These are phyloP conservation scores for Drosophila leonis DNA, from an alignment of 2,888 invertebrate genomes.

Conservation along the genomic window DNA sequence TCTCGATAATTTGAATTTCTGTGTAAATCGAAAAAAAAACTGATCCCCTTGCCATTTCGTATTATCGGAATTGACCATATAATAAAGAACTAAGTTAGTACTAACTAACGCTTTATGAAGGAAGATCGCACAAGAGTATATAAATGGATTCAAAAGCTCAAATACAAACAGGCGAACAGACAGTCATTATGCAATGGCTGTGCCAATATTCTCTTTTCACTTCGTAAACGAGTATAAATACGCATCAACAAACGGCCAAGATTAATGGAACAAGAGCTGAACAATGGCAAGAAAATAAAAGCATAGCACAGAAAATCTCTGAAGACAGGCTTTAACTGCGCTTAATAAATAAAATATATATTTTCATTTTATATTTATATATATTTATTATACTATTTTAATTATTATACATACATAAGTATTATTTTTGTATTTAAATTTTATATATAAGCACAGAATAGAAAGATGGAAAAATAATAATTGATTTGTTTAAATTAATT, in stretches of 20 bases:
- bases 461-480: neutral
- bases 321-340: neutral
- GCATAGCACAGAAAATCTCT: neutral
- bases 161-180: too few species aligned
- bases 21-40: too few species aligned
- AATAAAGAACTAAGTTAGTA: too few species aligned
- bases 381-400: too few species aligned
- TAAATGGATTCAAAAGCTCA: too few species aligned
- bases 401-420: neutral
- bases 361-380: neutral
- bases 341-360: neutral
- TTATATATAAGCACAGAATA: neutral
- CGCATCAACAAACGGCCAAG: conserved; percentile 6
- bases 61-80: too few species aligned
- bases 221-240: neutral
- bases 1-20: too few species aligned
- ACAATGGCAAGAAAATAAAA: neutral
- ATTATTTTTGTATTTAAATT: neutral
- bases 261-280: conserved; percentile 18
- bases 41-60: too few species aligned
- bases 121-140: too few species aligned
- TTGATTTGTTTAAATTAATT: neutral
- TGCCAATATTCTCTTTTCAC: neutral
- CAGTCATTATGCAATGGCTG: too few species aligned
- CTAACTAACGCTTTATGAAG: too few species aligned